phyloP scores from a whole-genome alignment of 1,140 invertebrate species.

The Tenebrio molitor region DNA sequence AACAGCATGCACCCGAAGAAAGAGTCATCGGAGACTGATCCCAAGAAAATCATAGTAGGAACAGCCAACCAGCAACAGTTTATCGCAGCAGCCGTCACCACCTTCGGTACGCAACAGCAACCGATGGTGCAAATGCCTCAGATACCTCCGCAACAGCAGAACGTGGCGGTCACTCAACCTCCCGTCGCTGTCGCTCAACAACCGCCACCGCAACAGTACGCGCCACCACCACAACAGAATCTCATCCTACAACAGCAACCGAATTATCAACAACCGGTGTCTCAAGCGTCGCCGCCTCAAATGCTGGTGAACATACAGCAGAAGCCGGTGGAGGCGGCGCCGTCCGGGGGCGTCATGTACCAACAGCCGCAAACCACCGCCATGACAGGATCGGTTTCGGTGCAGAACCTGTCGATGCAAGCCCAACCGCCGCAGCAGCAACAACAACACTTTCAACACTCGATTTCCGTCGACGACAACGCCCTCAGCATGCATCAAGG shows the following conservation, averaged over 20 bases:
- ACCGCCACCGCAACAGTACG: constrained; percentile 2
- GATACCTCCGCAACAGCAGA: constrained; percentile 30
- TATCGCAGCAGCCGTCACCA: not conserved
- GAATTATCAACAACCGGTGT: constrained; percentile 30
- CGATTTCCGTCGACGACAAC: constrained; percentile 52
- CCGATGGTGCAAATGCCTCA: constrained; percentile 22
- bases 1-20: constrained; percentile 65
- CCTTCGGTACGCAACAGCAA: constrained; percentile 23
- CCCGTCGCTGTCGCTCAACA: not conserved
- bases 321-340: not conserved
- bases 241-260: constrained; percentile 19
- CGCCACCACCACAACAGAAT: constrained; percentile 36
- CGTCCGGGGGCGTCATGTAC: not conserved
- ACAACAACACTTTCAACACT: constrained; percentile 52
- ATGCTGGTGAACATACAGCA: constrained; percentile 46
- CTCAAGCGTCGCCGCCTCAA: constrained; percentile 39
- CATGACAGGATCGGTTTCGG: constrained; percentile 55
- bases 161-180: not conserved
- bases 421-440: constrained; percentile 6
- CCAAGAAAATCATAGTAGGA: constrained; percentile 52
- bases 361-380: constrained; percentile 11
- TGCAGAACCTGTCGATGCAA: constrained; percentile 53
- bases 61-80: not conserved
- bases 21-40: constrained; percentile 56
- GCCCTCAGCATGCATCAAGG: constrained; percentile 5